Percentiles rank a stretch among this genome's conserved stretches.
Evolutionary conservation across 1,140 invertebrate genomes (phyloP).

Genomic region (Diuraphis noxia): DNA sequence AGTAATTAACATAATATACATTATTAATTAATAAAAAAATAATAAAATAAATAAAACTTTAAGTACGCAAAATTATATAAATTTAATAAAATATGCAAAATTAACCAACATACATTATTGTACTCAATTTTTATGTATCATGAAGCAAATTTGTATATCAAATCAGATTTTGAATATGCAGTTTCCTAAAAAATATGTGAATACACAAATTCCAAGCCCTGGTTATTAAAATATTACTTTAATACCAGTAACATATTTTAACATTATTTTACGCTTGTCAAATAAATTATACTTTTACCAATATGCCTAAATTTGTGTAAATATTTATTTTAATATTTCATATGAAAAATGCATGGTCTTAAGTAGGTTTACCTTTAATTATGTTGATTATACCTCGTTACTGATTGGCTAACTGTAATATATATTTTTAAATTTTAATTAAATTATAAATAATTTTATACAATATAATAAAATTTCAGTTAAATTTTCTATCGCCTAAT

Average conservation of each 20-base stretch:
- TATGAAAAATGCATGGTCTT: neutral
- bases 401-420: neutral
- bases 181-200: too few species aligned
- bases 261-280: neutral
- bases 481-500: neutral
- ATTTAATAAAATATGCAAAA: too few species aligned
- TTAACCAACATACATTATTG: too few species aligned
- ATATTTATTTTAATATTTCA: neutral
- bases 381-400: neutral
- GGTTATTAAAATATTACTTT: constrained; percentile 1
- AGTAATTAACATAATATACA: too few species aligned
- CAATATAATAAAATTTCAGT: too few species aligned
- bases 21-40: too few species aligned
- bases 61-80: neutral
- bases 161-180: too few species aligned
- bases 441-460: neutral
- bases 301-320: neutral
- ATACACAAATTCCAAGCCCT: too few species aligned
- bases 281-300: neutral
- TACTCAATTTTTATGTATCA: too few species aligned
- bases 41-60: too few species aligned
- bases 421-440: neutral
- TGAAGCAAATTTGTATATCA: too few species aligned
- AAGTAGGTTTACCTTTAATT: neutral
- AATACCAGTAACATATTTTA: constrained; percentile 10